phyloP scores from a whole-genome alignment of 2,888 invertebrate species.

The Leptarthrus brevirostris region DNA sequence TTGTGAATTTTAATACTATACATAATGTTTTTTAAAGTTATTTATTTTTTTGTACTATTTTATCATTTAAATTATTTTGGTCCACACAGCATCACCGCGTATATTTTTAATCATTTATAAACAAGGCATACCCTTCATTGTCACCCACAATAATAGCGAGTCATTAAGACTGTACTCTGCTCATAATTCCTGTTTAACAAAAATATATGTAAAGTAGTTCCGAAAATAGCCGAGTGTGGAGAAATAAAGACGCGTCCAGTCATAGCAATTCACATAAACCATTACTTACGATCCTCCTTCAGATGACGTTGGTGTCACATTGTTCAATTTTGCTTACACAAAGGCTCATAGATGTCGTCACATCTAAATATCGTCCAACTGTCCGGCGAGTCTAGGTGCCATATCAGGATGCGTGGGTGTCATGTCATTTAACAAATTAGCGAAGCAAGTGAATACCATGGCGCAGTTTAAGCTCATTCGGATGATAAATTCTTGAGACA shows the following conservation, averaged over 20 bases:
- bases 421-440: slow-evolving; percentile 38
- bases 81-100: too few species aligned
- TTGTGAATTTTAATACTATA: too few species aligned
- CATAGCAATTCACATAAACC: not conserved
- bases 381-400: not conserved
- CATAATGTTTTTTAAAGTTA: too few species aligned
- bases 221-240: slow-evolving; percentile 12
- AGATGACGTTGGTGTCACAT: slow-evolving; percentile 30
- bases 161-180: slow-evolving; percentile 9
- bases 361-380: slow-evolving; percentile 18
- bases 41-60: too few species aligned
- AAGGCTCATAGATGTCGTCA: slow-evolving; percentile 25
- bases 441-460: slow-evolving; percentile 22
- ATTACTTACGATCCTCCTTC: slow-evolving; percentile 32
- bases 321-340: not conserved
- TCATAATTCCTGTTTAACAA: slow-evolving; percentile 21
- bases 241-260: not conserved
- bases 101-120: not conserved
- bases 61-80: too few species aligned
- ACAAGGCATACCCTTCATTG: slow-evolving; percentile 1
- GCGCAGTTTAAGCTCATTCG: slow-evolving; percentile 27
- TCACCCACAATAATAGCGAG: slow-evolving; percentile 5
- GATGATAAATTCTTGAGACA: slow-evolving; percentile 8
- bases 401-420: not conserved
- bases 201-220: slow-evolving; percentile 23